Conservation (phyloP, 2,113 vertebrate species). For the Chinchilla lanigera region DNA sequence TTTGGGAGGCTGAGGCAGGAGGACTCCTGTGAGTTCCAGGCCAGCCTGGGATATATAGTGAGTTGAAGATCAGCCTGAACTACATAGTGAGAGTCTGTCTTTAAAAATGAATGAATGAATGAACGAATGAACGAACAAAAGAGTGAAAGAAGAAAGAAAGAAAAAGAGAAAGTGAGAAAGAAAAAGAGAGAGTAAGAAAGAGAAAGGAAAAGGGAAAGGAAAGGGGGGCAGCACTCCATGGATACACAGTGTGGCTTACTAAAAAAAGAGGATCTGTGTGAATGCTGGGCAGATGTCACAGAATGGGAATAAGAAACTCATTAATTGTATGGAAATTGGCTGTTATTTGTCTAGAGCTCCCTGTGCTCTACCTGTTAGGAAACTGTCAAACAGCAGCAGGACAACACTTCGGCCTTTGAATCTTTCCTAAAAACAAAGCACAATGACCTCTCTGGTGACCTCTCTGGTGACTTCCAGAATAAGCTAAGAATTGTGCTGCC, state of each 20-base stretch:
- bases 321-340: slow-evolving; percentile 14
- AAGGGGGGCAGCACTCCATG: not conserved
- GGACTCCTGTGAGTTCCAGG: not conserved
- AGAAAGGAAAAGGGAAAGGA: not conserved
- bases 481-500: slow-evolving; percentile 71
- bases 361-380: slow-evolving; percentile 44
- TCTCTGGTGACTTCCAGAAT: slow-evolving; percentile 70
- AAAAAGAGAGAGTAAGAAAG: not conserved
- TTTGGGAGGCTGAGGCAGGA: not conserved
- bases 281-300: not conserved
- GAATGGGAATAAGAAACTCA: slow-evolving; percentile 29
- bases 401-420: slow-evolving; percentile 57
- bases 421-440: slow-evolving; percentile 64
- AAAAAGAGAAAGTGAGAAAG: too few species aligned
- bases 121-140: too few species aligned
- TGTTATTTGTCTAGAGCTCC: slow-evolving; percentile 3
- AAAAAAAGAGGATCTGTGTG: not conserved
- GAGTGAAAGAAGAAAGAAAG: too few species aligned
- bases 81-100: not conserved
- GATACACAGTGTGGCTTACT: not conserved
- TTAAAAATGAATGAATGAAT: too few species aligned
- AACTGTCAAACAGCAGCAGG: slow-evolving; percentile 50
- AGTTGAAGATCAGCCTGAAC: not conserved
- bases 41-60: not conserved
- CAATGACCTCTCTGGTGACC: slow-evolving; percentile 64